Conservation (phyloP, 2,888 invertebrate genomes). For the Caenorhabditis imperialis region DNA sequence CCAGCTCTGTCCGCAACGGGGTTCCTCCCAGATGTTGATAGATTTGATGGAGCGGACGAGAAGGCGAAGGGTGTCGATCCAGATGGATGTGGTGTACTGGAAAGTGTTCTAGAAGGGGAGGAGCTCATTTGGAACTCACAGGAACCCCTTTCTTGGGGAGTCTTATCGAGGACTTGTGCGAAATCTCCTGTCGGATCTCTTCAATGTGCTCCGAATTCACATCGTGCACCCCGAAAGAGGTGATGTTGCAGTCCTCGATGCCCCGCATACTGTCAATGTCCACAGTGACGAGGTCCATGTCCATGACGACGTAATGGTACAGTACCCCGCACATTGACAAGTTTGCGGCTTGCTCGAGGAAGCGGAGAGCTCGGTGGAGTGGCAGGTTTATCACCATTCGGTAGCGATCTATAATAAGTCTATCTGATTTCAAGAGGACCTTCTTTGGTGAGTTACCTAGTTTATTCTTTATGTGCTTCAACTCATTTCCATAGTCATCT, state of each 20-base stretch:
- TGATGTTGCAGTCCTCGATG: conserved; percentile 54
- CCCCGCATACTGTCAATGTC: conserved; percentile 26
- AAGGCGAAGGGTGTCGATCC: conserved; percentile 41
- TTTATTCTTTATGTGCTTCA: conserved; percentile 56
- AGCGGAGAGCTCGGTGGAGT: conserved; percentile 22
- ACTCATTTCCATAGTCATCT: conserved; percentile 49
- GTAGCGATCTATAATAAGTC: conserved; percentile 35
- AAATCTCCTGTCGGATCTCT: conserved; percentile 27
- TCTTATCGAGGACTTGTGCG: conserved; percentile 31
- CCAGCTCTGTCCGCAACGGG: conserved; percentile 29
- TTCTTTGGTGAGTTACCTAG: conserved; percentile 35
- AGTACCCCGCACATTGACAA: conserved; percentile 59
- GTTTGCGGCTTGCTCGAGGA: conserved; percentile 54
- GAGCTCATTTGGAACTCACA: neutral
- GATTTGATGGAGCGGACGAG: conserved; percentile 40
- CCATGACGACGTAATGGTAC: conserved; percentile 58
- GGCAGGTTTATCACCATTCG: conserved; percentile 48
- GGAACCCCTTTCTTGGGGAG: conserved; percentile 31
- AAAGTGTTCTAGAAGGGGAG: neutral
- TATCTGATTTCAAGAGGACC: too few species aligned
- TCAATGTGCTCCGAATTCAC: conserved; percentile 31
- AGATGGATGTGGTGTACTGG: conserved; percentile 48
- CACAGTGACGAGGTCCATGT: conserved; percentile 51
- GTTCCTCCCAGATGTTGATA: conserved; percentile 37
- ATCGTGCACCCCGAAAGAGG: conserved; percentile 49